phyloP scores from a whole-genome alignment of 2,888 invertebrate genomes.

The Brachypterus glaber region DNA sequence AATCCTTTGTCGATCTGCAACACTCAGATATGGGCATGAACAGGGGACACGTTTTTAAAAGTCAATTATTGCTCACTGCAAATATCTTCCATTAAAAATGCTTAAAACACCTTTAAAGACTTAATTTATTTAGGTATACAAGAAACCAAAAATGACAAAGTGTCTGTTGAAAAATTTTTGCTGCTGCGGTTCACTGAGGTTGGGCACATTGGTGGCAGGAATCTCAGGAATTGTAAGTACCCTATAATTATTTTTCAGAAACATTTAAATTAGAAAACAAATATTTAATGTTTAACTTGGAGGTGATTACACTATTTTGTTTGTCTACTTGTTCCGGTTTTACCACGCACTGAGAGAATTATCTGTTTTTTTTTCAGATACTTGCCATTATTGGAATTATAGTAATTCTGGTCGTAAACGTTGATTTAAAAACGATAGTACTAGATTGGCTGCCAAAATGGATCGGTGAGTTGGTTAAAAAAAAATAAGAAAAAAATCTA shows the following conservation, averaged over 20 bases:
- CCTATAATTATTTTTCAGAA: slow-evolving; percentile 4
- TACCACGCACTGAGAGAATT: background rate
- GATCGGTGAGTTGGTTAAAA: slow-evolving; percentile 45
- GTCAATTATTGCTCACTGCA: too few relatives aligned
- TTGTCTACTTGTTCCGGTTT: background rate
- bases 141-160: slow-evolving; percentile 24
- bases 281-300: slow-evolving; percentile 3
- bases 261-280: slow-evolving; percentile 5
- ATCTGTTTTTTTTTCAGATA: slow-evolving; percentile 37
- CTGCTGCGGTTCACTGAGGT: slow-evolving; percentile 59
- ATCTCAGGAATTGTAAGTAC: slow-evolving; percentile 57
- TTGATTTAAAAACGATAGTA: slow-evolving; percentile 69
- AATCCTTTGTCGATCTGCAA: too few relatives aligned
- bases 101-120: too few relatives aligned
- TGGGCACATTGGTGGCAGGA: slow-evolving; percentile 66
- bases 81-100: too few relatives aligned
- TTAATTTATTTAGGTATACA: too few relatives aligned
- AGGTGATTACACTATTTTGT: slow-evolving; percentile 6
- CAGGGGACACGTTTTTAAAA: too few relatives aligned
- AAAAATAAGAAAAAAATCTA: slow-evolving; percentile 3
- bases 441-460: slow-evolving; percentile 60
- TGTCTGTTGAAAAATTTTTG: slow-evolving; percentile 56
- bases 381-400: slow-evolving; percentile 62
- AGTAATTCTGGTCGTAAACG: slow-evolving; percentile 53
- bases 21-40: too few relatives aligned